Base-by-base conservation (phyloP, 2,113 vertebrate genomes). In the Dendropsophus ebraccatus region DNA sequence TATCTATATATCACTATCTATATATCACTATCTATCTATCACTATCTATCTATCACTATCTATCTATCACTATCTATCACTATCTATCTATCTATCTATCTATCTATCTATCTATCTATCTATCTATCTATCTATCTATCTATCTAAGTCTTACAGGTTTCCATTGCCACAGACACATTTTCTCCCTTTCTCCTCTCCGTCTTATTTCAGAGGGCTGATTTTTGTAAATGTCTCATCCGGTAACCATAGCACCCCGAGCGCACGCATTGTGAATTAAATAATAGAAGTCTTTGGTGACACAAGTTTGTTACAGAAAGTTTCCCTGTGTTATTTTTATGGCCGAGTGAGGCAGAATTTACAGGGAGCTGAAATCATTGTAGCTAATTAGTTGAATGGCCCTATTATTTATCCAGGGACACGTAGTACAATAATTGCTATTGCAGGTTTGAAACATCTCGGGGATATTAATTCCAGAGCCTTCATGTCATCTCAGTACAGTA, bases 351-450 rank as follows among this genome's bases (percentile, higher is more conserved):
- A 95, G 93, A 93, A 94, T 94, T 94, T 95, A 94, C 92, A 92
- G 91, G 92, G 94, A 92, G 92, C 92, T 94, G 92, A 92, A 94
- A 92, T 93, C 93, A 94, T 93, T 95, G 94, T 90, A 95, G 95
- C 95, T 94, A 95, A 95, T 95, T 95, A 95, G 92, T 93, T 94
- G 94, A 95, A 95, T 95, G 95, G 93, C 92, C 90, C 94, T 94
- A 95, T 95, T 94, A 95, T 95, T 95, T 95, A 95, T 94, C 95
- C 94, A 94, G 94, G 94, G 94, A 95, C 94, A 93, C 92, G 89
- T 93, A 95, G 92, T 93, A 95, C 95, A 94, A 95, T 95, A 95
- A 95, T 95, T 95, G 95, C 94, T 94, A 95, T 95, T 95, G 95
- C 95, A 92, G 94, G 94, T 95, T 94, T 93, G 92, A 92, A 95